These are phyloP conservation scores for Ursus arctos DNA, from an alignment of 2,113 vertebrate species.

Conservation along the genomic window DNA sequence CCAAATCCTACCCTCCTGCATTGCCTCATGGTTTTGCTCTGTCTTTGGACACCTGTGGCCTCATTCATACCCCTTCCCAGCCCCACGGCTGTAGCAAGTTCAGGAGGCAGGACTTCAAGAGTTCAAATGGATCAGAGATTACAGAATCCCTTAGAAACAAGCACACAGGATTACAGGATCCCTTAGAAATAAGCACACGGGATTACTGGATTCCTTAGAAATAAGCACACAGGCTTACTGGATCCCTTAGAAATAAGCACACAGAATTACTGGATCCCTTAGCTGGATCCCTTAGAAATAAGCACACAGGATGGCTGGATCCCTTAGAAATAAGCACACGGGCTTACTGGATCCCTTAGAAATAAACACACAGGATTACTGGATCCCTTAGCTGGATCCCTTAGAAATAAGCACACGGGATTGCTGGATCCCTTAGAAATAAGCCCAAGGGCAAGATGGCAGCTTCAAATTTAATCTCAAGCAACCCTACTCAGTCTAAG, in stretches of 20 bases:
- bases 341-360: not conserved
- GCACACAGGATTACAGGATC: not conserved
- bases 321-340: not conserved
- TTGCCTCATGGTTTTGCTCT: not conserved
- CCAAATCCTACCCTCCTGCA: not conserved
- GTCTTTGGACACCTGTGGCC: not conserved
- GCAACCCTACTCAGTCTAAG: not conserved
- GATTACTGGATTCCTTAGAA: not conserved
- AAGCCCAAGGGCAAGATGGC: accelerated
- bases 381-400: too few species aligned
- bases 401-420: not conserved
- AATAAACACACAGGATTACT: too few species aligned
- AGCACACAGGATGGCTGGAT: not conserved
- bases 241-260: not conserved
- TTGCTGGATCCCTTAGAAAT: not conserved
- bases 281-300: not conserved
- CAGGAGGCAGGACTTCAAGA: not conserved
- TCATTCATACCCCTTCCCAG: not conserved
- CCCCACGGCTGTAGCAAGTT: not conserved
- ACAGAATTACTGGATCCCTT: not conserved
- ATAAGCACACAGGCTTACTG: not conserved
- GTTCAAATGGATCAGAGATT: not conserved
- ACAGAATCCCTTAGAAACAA: not conserved
- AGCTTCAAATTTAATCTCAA: not conserved
- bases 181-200: not conserved